Percentiles rank a stretch among this genome's conserved stretches.
Evolutionary conservation across 2,113 vertebrate genomes (phyloP).

Genomic region (Phyllostomus discolor): DNA sequence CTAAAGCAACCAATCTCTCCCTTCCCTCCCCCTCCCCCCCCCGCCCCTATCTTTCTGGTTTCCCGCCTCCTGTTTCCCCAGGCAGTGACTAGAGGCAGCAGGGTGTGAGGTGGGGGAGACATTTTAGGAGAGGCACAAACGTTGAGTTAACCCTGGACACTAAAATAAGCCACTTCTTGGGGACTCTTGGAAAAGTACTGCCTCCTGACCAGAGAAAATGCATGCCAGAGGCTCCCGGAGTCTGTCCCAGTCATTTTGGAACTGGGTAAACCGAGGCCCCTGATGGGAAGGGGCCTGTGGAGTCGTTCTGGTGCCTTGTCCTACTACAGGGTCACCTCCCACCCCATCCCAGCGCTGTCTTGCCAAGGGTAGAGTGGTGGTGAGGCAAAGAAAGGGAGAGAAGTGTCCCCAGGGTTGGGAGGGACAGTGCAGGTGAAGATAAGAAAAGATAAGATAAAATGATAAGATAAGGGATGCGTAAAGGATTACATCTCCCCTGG

Average conservation of each 20-base stretch:
- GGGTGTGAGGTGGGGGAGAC: neutral
- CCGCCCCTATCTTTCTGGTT: neutral
- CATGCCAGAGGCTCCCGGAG: neutral
- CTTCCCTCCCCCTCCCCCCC: too few species aligned
- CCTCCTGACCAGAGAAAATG: neutral
- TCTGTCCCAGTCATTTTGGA: neutral
- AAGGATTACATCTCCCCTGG: neutral
- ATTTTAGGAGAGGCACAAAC: neutral
- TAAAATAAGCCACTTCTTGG: neutral
- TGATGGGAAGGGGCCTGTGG: neutral
- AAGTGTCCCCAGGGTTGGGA: neutral
- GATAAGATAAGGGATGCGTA: too few species aligned
- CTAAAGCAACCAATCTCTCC: neutral
- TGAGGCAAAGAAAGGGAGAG: neutral
- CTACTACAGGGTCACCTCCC: neutral
- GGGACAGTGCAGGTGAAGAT: neutral
- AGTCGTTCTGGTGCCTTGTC: neutral
- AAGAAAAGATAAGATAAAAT: too few species aligned
- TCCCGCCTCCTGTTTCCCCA: neutral
- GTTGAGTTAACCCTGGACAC: neutral
- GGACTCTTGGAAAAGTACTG: neutral
- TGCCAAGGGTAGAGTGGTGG: neutral
- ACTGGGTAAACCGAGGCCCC: rapidly evolving
- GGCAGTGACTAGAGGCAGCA: neutral
- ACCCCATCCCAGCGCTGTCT: rapidly evolving